Base-by-base conservation (phyloP, 1,140 invertebrate species). In the Chlorops oryzae region DNA sequence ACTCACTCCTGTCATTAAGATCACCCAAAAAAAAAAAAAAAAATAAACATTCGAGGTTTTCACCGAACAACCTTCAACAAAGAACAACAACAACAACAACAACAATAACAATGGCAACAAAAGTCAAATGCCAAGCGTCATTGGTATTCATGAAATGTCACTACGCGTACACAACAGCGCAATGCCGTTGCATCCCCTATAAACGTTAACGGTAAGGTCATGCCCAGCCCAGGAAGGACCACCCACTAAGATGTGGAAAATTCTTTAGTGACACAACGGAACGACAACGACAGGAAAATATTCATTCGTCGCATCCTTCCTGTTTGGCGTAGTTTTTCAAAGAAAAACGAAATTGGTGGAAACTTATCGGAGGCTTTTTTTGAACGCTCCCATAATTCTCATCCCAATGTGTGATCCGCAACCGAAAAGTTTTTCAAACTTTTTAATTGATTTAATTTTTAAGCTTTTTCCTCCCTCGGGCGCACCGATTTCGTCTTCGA, bases 241-340 rank as follows among this genome's bases (percentile, higher is more conserved):
- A 40, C 38, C 38, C 40, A 42, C 40, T 9, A 32, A 15, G 28
- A 9, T 32, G 9, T n/a, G n/a, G n/a, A n/a, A n/a, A n/a, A n/a
- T n/a, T n/a, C n/a, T n/a, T n/a, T n/a, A n/a, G 28, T 9, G 9
- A 32, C 28, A 32, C 9, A 37, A 37, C 27, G 15, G 32, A 27
- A 20, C 7, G 37, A 47, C 21, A 22, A 34, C 15, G 20, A 55
- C 63, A 66, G 61, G 64, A 66, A 64, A 61, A 62, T 66, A 67
- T 66, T 66, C 64, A 66, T 66, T 66, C 63, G 64, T 66, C 50
- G 63, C 63, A 66, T 66, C 64, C 61, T 66, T 66, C 63, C 63
- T 65, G 61, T 63, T 24, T 10, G 13, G 28, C 45, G 5, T 38
- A 18, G 35, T n/a, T 6, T 15, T 13, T 49, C 21, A 28, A 20